Base-by-base conservation (phyloP, 2,888 invertebrate species). In the Sesia bembeciformis region DNA sequence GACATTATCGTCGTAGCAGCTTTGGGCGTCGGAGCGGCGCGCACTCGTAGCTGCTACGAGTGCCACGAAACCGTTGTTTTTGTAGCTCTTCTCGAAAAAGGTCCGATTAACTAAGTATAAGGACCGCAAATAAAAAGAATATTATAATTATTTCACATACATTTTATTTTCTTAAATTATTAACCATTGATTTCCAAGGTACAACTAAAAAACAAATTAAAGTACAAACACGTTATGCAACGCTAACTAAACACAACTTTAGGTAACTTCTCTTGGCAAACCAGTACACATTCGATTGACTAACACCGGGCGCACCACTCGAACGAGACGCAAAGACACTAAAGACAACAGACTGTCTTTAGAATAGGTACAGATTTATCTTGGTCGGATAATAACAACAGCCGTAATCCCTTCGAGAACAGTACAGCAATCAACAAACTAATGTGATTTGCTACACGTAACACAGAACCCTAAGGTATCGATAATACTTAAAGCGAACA, bases 131-230 rank as follows among this genome's bases (percentile, higher is more conserved):
- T 40, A 52, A 52, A 23, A 52, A 52, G 39, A 50, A n/a, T 8
- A 7, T 66, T 54, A 58, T 56, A 60, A 65, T 70, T 84, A 86
- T 78, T 87, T 87, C 85, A 89, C 89, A 89, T 89, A 88, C 89
- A 88, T 83, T 89, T 88, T 88, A 88, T 87, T 88, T 85, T 85
- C 89, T 89, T 89, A 88, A 88, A 86, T 88, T 86, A 89, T 85
- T 89, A 89, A 88, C 89, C 89, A 88, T 87, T 86, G 88, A 88
- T 88, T 88, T 89, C 88, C 89, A 89, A 89, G 87, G 87, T 88
- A 89, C 81, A 89, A 88, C 88, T 88, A 89, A 88, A 89, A 88
- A 88, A 88, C 89, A 89, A 89, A 88, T 88, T 89, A 88, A 87
- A 88, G 88, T 88, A 89, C 88, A 89, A 88, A 89, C 88, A 89